Base-by-base conservation (phyloP, 2,888 invertebrate genomes). In the Epicampocera succincta region DNA sequence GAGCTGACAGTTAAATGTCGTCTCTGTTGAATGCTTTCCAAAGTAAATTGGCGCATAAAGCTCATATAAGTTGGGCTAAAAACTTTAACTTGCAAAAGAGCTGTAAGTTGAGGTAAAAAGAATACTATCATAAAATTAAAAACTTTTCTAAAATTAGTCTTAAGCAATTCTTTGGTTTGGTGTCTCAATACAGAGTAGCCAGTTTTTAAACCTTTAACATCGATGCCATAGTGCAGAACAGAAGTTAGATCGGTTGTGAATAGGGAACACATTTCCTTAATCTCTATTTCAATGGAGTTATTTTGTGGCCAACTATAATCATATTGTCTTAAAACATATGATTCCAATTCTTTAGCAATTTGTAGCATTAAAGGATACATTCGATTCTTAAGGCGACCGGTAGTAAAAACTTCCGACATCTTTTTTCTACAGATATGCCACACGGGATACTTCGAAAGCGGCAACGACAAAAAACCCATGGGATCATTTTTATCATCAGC, bases 241-340 rank as follows among this genome's bases (percentile, higher is more conserved):
- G 88, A 88, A 1, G 90, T 90, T 12, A 90, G 84, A 85, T 90
- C 90, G 1, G 87, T 89, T 15, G 89, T 89, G 52, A 87, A 90
- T 2, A 89, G 84, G 3, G 89, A 87, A 71, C 88, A 88, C 85
- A 90, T 87, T 73, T 87, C 87, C 29, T 87, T 87, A 5, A 89
- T 83, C 54, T 87, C 87, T 1, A 84, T 56, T 3, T 77, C 65
- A 0, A 38, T 52, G 3, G n/a, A 1, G 9, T 11, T 54, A 33
- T 33, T 9, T 58, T 40, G 17, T 4, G 13, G 12, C 8, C 12
- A 33, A 15, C 1, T 50, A 9, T 48, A 42, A 13, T 13, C 17
- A 46, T 69, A 77, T 17, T 56, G 33, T 0, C 84, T 83, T 0
- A 84, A 44, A 1, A 88, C 63, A 76, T 86, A 84, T 12, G 21